Evolutionary conservation across 2,797 vertebrate species (phyloP).

Genomic region (Meriones psammophilus): DNA sequence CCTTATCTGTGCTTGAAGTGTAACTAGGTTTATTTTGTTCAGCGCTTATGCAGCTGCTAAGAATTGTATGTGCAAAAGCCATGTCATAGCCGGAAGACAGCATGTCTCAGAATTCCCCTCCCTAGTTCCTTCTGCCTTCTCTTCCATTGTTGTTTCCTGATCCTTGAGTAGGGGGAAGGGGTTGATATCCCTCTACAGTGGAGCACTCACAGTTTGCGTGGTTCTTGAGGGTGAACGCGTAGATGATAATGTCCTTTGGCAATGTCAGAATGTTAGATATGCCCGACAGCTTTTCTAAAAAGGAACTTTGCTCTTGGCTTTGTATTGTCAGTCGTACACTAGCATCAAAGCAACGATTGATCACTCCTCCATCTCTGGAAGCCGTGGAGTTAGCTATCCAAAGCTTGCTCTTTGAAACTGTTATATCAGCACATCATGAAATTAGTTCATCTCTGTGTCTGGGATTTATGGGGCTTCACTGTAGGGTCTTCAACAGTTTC

Average conservation of each 20-base stretch:
- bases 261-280: background rate
- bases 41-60: background rate
- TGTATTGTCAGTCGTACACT: background rate
- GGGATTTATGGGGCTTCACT: background rate
- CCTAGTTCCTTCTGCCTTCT: background rate
- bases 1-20: background rate
- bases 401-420: background rate
- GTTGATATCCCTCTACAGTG: background rate
- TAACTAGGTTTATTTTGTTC: background rate
- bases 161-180: background rate
- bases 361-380: background rate
- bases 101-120: background rate
- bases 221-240: background rate
- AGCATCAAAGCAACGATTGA: background rate
- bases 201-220: background rate
- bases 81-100: background rate
- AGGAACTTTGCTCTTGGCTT: background rate
- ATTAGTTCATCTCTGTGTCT: background rate
- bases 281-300: background rate
- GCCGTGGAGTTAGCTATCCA: background rate
- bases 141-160: background rate
- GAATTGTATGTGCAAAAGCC: background rate
- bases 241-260: background rate
- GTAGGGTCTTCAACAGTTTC: background rate
- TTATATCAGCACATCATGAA: background rate